Conservation (phyloP, 2,797 vertebrate genomes). For the Taeniopygia guttata region DNA sequence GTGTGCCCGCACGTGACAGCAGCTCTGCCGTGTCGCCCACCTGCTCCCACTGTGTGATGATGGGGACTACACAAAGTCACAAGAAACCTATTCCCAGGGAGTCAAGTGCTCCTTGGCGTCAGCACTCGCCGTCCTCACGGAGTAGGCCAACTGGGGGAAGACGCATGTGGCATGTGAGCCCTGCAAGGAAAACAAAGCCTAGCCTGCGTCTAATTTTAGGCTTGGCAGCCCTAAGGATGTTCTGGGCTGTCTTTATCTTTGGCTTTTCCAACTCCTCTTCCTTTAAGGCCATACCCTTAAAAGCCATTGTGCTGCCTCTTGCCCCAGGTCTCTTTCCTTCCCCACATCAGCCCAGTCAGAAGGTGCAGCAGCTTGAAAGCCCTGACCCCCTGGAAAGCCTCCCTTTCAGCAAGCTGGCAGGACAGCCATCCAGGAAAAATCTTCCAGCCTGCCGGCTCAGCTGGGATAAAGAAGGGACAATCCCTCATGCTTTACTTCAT, state of each 20-base stretch:
- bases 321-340: neutral
- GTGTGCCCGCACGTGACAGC: neutral
- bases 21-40: neutral
- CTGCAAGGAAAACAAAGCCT: conserved; percentile 15
- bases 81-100: conserved; percentile 43
- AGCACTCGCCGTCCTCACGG: neutral
- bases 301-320: neutral
- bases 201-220: conserved; percentile 10
- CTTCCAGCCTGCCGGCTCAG: neutral
- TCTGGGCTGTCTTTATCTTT: conserved; percentile 17
- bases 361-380: neutral
- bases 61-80: neutral
- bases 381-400: neutral
- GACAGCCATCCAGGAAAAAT: neutral
- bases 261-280: conserved; percentile 23
- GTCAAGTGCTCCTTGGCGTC: neutral
- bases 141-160: neutral
- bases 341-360: neutral
- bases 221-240: conserved; percentile 19
- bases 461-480: neutral
- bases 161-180: neutral
- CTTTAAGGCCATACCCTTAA: neutral
- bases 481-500: neutral
- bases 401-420: neutral
- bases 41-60: conserved; percentile 1